Base-by-base conservation (phyloP, 2,797 vertebrate genomes). In the Crenichthys baileyi region DNA sequence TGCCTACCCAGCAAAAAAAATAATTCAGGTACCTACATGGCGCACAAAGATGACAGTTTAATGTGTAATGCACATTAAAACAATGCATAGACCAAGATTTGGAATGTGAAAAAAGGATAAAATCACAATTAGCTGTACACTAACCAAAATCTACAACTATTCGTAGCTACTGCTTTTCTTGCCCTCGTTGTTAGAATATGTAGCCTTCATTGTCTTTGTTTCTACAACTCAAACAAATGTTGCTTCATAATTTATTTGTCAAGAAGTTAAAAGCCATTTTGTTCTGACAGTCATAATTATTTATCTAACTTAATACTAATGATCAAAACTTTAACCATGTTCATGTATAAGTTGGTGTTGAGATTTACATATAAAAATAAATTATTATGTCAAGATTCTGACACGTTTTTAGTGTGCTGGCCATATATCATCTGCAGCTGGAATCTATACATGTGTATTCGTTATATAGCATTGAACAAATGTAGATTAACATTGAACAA, bases 401-500 rank as follows among this genome's bases (percentile, higher is more conserved):
- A 78, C 79, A 84, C 77, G 80, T 79, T 83, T 88, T 83, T 60
- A 81, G 72, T 70, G 75, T 29, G 78, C 13, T 70, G 24, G 77
- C 70, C 29, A 72, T 89, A 80, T 48, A 81, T 90, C 78, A 89
- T 81, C 53, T 77, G 65, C 72, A 86, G 86, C 87, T 53, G 80
- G 80, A 75, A 80, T 85, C 77, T 78, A 29, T 85, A 26, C 31
- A 77, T 77, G 75, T 67, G 56, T 77, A 76, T 78, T 72, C 68
- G 74, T 79, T 79, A 60, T 75, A 56, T 15, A 79, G 85, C 75
- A 78, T 74, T 74, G 74, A 83, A 83, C 71, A 84, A 81, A 63
- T 85, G 78, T 53, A 74, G 86, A 88, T 90, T 85, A 89, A 90
- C 76, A 85, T 77, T 77, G 51, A 82, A 65, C 79, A 44, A 89